A percentile compares a stretch with the other conserved stretches of the same genome.
Conservation (phyloP, 2,113 vertebrate genomes). For the Merops nubicus region DNA sequence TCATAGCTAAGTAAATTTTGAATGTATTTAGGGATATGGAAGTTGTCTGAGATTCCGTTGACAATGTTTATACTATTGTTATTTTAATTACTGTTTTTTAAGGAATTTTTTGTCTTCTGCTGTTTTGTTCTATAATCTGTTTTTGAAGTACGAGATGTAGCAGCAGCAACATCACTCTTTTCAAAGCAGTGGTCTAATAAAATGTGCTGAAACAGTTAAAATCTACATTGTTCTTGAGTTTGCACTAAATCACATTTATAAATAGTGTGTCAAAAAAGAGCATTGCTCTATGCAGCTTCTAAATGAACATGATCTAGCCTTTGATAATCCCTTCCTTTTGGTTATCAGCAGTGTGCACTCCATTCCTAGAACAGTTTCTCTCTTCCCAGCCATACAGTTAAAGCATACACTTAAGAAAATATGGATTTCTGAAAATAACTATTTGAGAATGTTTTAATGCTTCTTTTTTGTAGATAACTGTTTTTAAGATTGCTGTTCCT, state of each 20-base stretch:
- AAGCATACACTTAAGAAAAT: not conserved
- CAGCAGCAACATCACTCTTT: not conserved
- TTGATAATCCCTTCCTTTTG: not conserved
- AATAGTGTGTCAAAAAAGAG: not conserved
- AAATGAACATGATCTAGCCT: not conserved
- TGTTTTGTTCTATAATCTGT: no score
- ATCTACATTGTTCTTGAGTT: conserved; percentile 23
- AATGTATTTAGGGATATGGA: no score
- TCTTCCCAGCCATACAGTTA: not conserved
- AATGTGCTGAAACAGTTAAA: conserved; percentile 14
- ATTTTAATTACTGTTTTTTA: no score
- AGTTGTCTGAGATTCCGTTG: no score
- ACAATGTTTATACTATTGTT: no score
- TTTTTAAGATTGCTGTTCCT: not conserved
- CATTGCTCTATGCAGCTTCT: not conserved
- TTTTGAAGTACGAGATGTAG: not conserved
- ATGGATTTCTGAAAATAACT: not conserved
- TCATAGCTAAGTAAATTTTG: no score
- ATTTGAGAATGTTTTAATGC: not conserved
- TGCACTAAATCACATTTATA: not conserved
- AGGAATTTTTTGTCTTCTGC: no score
- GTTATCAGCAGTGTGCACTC: not conserved
- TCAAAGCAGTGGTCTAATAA: conserved; percentile 5
- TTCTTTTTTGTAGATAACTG: not conserved
- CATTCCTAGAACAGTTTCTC: not conserved